Percentiles rank a stretch among this genome's conserved stretches.
Conservation (phyloP, 2,113 vertebrate genomes). For the Tupaia chinensis region DNA sequence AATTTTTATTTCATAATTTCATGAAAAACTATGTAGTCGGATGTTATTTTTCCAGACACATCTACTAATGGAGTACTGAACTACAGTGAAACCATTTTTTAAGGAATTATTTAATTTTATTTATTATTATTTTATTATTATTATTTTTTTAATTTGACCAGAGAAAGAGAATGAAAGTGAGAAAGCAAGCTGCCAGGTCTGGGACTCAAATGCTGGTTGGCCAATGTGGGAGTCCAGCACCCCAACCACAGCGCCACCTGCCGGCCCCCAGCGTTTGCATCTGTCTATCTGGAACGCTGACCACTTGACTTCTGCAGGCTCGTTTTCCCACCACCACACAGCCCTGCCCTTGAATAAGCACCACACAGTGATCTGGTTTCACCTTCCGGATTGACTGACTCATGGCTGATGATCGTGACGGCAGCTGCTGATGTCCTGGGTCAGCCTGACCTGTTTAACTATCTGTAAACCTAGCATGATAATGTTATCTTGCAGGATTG, state of each 20-base stretch:
- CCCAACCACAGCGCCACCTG: no score
- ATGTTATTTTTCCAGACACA: not conserved
- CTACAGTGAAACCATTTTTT: not conserved
- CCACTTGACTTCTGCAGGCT: not conserved
- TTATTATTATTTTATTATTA: no score
- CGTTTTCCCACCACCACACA: not conserved
- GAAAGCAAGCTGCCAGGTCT: no score
- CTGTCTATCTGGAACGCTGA: not conserved
- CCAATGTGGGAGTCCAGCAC: no score
- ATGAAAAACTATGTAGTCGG: not conserved
- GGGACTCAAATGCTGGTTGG: no score
- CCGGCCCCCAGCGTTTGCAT: no score
- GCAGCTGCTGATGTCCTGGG: slow-evolving; percentile 36
- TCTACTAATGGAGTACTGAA: not conserved
- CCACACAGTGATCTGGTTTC: slow-evolving; percentile 25
- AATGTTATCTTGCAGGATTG: not conserved
- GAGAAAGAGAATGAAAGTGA: no score
- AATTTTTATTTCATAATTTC: not conserved
- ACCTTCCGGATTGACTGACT: slow-evolving; percentile 13
- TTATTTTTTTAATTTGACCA: no score
- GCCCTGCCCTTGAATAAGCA: not conserved
- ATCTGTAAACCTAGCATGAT: slow-evolving; percentile 13
- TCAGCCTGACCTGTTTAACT: slow-evolving; percentile 47
- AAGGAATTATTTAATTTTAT: no score
- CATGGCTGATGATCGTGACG: not conserved